Evolutionary conservation across 2,797 vertebrate genomes (phyloP).

Genomic region (Helarctos malayanus): DNA sequence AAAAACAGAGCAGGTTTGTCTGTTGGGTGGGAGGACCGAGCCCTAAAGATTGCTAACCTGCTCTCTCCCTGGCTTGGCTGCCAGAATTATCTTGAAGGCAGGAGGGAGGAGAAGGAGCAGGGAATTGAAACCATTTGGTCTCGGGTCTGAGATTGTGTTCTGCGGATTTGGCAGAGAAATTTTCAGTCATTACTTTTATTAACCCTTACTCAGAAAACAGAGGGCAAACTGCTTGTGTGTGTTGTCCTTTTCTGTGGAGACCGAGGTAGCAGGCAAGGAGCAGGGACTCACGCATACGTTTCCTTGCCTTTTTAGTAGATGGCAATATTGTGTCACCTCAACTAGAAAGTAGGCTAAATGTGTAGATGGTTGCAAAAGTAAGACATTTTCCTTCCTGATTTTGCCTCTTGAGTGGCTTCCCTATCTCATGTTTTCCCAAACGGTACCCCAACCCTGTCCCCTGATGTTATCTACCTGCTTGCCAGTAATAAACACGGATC

Average conservation of each 20-base stretch:
- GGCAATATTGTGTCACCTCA: rapidly evolving
- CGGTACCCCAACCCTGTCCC: neutral
- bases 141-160: neutral
- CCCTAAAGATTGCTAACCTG: neutral
- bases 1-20: neutral
- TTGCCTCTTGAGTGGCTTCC: neutral
- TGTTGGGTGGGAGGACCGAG: neutral
- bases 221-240: neutral
- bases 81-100: conserved; percentile 15
- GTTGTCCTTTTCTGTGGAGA: neutral
- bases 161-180: conserved; percentile 19
- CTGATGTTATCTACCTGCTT: neutral
- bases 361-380: neutral
- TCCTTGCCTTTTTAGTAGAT: neutral
- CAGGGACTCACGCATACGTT: neutral
- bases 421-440: neutral
- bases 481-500: neutral
- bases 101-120: neutral
- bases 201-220: conserved; percentile 20
- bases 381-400: neutral
- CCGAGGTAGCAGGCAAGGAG: too few relatives aligned
- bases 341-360: too few relatives aligned
- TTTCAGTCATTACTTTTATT: conserved; percentile 42
- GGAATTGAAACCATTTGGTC: conserved; percentile 75
- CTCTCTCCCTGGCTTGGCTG: neutral